Base-by-base conservation (phyloP, 1,140 invertebrate species). In the Coptotermes formosanus region DNA sequence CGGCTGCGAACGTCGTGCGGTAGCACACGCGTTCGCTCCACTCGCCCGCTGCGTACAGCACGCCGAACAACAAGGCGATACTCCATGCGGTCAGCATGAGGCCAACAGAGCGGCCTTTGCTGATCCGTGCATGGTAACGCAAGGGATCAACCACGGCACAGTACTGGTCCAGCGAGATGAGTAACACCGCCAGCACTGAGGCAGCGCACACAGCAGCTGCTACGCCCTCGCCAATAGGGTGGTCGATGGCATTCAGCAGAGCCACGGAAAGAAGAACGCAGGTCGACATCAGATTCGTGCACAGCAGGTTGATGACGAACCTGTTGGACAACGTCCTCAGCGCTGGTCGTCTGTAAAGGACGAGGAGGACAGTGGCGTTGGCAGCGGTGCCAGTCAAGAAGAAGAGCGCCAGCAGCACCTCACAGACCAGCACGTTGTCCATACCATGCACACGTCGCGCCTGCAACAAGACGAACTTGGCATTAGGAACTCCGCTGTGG, bases 121-220 rank as follows among this genome's bases (percentile, higher is more conserved):
- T 94, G 86, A 98, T 93, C 52, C 95, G 93, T 25, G 94, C 94
- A 87, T 96, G 95, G 90, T 97, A 97, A n/a, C 96, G 94, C 43
- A 97, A 91, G 0, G 97, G 97, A 89, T 96, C 95, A 11, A 96
- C 95, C 52, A 98, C 96, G 1, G 97, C 97, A 87, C 96, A 95
- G 90, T 97, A 97, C 88, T 97, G 95, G 89, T 98, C 97, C 4
- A 97, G 91, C 2, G 96, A 95, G 64, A 98, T 97, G 19, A 97
- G 92, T 16, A 97, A 92, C 12, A 97, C 94, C 1, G 95, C 95
- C 38, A 97, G 92, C 4, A 94, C 92, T 30, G 92, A 93, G 2
- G 92, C 91, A 23, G 93, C 92, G 82, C 93, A 92, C 2, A 93
- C 88, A 32, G 92, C 92, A 59, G 91, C 92, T 83, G 92, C 91